Base-by-base conservation (phyloP, 2,113 vertebrate species). In the Coreoperca whiteheadi region DNA sequence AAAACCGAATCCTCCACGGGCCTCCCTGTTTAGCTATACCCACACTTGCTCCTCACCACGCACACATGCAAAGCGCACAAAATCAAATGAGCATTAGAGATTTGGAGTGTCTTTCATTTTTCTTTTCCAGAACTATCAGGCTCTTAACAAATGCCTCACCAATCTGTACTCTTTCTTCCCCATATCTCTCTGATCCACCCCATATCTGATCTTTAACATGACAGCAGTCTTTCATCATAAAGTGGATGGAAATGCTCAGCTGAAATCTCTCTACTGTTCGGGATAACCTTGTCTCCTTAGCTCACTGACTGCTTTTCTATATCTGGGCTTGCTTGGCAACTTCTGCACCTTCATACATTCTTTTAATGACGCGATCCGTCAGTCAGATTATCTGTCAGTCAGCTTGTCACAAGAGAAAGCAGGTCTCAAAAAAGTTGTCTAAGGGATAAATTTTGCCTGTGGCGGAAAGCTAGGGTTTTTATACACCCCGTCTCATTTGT, bases 11-110 rank as follows among this genome's bases (percentile, higher is more conserved):
- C 82, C 90, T 91, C 87, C 76, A 51, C 2, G 37, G 86, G 73
- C 72, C 67, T 88, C 80, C 66, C 25, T 83, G 78, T 91, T 89
- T 83, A 85, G 76, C 70, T 85, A 51, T 84, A 82, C 88, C 81
- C 78, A 90, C 88, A 89, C 77, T 79, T 54, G 54, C 70, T 85
- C 66, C 48, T 63, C 72, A 66, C 79, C 74, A 80, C 51, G 32
- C 73, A 65, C 57, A 67, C 64, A 85, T 75, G 46, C 46, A 67
- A 86, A 77, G 21, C 73, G 71, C 61, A 82, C 54, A 77, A 16
- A 71, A 74, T 84, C 75, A 71, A 70, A 78, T 39, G 65, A 39
- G 16, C 60, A 66, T 75, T 81, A 64, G 70, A 77, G 66, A 82
- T 69, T 82, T 14, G 53, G 46, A 67, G 25, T 8, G 68, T 1